Evolutionary conservation across 1,140 invertebrate species (phyloP).

Genomic region (Gonioctena quinquepunctata): DNA sequence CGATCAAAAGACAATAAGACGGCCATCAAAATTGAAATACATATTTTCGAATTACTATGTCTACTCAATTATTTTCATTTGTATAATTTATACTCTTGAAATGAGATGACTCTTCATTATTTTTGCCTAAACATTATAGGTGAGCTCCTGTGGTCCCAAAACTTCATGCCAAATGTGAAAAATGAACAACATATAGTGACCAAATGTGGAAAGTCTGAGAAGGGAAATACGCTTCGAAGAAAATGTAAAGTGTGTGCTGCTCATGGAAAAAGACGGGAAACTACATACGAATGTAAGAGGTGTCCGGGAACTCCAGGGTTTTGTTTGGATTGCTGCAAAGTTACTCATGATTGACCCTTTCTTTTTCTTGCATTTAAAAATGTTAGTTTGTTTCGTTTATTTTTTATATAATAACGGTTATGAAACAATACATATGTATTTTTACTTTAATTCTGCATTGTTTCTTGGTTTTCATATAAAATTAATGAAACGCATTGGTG

Average conservation of each 20-base stretch:
- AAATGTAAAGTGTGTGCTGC: background rate
- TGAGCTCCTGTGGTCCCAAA: background rate
- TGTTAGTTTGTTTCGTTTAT: background rate
- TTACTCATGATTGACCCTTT: background rate
- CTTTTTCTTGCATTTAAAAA: background rate
- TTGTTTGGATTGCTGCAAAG: background rate
- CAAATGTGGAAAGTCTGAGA: background rate
- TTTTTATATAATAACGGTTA: background rate
- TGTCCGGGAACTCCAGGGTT: background rate
- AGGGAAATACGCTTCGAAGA: background rate
- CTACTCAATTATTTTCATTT: background rate
- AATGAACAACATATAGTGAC: background rate
- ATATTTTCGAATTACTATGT: conserved; percentile 16
- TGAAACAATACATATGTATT: background rate
- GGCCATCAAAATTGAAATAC: conserved; percentile 43
- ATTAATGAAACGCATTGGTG: background rate
- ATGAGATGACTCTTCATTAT: background rate
- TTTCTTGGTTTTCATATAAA: background rate
- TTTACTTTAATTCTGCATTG: background rate
- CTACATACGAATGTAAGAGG: background rate
- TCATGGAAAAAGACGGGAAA: background rate
- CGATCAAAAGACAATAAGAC: conserved; percentile 41
- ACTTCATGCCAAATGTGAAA: background rate
- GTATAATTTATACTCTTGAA: background rate
- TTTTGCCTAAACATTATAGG: background rate